Conservation (phyloP, 2,113 vertebrate species). For the Perccottus glenii region DNA sequence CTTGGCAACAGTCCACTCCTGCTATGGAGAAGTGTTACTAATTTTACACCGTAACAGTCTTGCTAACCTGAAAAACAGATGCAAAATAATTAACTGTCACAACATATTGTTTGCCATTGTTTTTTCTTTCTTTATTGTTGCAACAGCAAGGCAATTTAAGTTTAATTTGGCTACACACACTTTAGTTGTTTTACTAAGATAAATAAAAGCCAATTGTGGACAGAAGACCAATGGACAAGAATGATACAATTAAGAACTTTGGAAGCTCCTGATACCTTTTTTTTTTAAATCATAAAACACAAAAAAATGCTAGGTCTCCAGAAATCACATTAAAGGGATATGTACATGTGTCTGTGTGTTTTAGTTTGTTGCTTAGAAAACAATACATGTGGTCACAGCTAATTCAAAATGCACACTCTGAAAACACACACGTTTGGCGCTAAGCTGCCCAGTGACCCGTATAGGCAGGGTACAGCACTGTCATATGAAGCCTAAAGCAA, state of each 20-base stretch:
- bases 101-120: slow-evolving; percentile 5
- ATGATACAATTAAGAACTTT: background rate
- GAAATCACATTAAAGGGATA: no score
- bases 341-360: no score
- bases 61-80: slow-evolving; percentile 15
- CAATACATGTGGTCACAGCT: no score
- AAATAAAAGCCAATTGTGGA: background rate
- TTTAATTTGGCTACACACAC: background rate
- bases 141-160: background rate
- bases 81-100: slow-evolving; percentile 18
- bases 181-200: background rate
- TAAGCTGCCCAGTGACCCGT: slow-evolving; percentile 48
- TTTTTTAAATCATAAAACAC: background rate
- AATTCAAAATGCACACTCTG: background rate
- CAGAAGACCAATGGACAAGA: background rate
- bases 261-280: background rate
- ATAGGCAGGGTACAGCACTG: slow-evolving; percentile 48
- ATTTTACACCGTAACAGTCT: slow-evolving; percentile 28
- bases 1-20: slow-evolving; percentile 50
- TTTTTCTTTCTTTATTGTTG: background rate
- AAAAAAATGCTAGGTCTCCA: no score
- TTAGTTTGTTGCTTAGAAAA: no score
- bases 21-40: background rate
- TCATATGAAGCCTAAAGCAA: slow-evolving; percentile 49
- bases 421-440: background rate